Base-by-base conservation (phyloP, 1,140 invertebrate species). In the Aphelenchoides fujianensis region DNA sequence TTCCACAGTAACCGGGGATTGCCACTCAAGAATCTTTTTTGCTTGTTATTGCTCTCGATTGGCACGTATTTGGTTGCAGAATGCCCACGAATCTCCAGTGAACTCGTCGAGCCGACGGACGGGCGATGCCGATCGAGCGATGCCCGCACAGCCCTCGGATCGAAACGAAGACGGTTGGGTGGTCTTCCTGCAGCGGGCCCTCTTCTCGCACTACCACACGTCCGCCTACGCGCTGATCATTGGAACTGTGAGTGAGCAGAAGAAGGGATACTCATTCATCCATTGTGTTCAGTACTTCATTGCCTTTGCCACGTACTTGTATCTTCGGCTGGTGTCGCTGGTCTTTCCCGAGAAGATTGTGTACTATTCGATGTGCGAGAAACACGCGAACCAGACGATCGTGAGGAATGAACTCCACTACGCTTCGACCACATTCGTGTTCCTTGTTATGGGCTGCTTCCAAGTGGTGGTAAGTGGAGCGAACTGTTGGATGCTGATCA, bases 231-330 rank as follows among this genome's bases (percentile, higher is more conserved):
- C 69, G 16, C 7, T 78, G 16, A 66, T 78, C 31, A 73, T 78
- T 69, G 57, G 61, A 31, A 78, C 72, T 34, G 78, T 80, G 61
- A 71, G n/a, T 67, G 34, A 28, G 2, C 64, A 16, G 16, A n/a
- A 71, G 30, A 1, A 2, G n/a, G n/a, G n/a, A n/a, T n/a, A n/a
- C n/a, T n/a, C n/a, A n/a, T n/a, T n/a, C n/a, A n/a, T n/a, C n/a
- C n/a, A n/a, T n/a, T n/a, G n/a, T 70, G 52, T 75, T 78, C 57
- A 78, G 76, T 78, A 81, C 70, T 64, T 80, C 52, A 23, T 81
- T 30, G 72, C 78, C 2, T 80, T 78, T 68, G 41, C 68, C 32
- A 53, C 61, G 19, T 78, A 78, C 34, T 27, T 80, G 0, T 78
- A 78, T 36, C 37, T 78, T 5, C 79, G 76, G 16, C 63, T 78